A percentile compares a stretch with the other conserved stretches of the same genome.
These are phyloP conservation scores for Corvus hawaiiensis DNA, from an alignment of 2,113 vertebrate genomes.

Conservation along the genomic window DNA sequence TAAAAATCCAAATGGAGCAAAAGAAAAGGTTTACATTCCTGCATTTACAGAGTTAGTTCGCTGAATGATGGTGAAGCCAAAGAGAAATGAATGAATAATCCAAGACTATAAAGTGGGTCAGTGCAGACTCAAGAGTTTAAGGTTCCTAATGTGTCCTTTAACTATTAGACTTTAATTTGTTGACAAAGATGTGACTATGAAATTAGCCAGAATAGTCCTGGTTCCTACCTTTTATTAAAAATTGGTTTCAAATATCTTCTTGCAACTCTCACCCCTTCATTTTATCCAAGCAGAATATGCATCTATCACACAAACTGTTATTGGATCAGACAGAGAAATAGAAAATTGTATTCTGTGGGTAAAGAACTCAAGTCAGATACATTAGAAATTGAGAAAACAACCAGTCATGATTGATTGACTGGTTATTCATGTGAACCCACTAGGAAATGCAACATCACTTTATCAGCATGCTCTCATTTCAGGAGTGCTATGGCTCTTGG, in stretches of 20 bases:
- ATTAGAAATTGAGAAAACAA: constrained; percentile 24
- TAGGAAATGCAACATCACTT: constrained; percentile 25
- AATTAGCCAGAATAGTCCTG: background rate
- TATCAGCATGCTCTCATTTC: constrained; percentile 10
- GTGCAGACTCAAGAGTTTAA: background rate
- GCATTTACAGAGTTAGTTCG: background rate
- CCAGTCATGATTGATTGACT: constrained; percentile 29
- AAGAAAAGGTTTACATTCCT: background rate
- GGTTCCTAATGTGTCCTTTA: background rate
- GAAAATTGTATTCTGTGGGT: background rate
- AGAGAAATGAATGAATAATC: background rate
- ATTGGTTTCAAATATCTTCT: background rate
- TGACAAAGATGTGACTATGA: background rate
- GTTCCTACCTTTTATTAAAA: background rate
- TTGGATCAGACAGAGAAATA: background rate
- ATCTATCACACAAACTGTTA: background rate
- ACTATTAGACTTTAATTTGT: background rate
- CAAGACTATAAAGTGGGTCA: background rate
- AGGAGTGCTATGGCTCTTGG: background rate
- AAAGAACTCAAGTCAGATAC: background rate
- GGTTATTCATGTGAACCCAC: constrained; percentile 4
- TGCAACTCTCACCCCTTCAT: background rate
- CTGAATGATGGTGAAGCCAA: background rate
- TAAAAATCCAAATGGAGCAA: background rate
- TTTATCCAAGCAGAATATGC: background rate